Conservation (phyloP, 1,140 invertebrate species). For the Formica selysi region DNA sequence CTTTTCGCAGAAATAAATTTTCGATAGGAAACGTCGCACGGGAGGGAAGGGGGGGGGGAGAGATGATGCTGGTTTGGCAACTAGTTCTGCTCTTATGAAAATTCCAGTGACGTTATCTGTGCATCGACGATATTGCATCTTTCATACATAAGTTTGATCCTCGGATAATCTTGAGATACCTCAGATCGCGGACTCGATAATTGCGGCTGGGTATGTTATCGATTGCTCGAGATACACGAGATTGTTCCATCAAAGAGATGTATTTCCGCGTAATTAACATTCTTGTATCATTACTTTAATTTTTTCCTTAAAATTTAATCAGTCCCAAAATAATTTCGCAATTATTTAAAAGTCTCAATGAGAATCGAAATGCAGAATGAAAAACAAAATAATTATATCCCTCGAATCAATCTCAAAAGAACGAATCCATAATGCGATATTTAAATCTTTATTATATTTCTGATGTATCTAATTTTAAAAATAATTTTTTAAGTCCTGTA, state of each 20-base stretch:
- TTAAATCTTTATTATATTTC: too few relatives aligned
- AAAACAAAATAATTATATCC: background rate
- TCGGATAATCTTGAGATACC: background rate
- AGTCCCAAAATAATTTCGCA: background rate
- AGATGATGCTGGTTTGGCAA: too few relatives aligned
- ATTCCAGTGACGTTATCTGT: background rate
- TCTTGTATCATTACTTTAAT: too few relatives aligned
- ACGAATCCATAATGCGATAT: too few relatives aligned
- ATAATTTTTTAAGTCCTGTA: too few relatives aligned
- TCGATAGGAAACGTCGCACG: background rate
- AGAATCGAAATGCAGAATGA: background rate
- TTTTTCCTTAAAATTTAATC: background rate
- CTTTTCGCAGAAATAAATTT: slow-evolving; percentile 14
- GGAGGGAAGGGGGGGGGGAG: too few relatives aligned
- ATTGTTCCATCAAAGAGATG: background rate
- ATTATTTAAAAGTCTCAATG: background rate
- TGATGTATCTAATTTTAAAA: too few relatives aligned
- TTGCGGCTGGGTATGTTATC: too few relatives aligned
- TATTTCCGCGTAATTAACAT: background rate
- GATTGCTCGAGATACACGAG: background rate
- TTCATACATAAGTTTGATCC: background rate
- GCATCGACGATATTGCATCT: too few relatives aligned
- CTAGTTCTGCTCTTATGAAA: slow-evolving; percentile 1
- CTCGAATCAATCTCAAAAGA: too few relatives aligned
- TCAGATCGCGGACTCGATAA: background rate